Evolutionary conservation across 2,888 invertebrate species (phyloP).

Genomic region (Trichopria drosophilae): DNA sequence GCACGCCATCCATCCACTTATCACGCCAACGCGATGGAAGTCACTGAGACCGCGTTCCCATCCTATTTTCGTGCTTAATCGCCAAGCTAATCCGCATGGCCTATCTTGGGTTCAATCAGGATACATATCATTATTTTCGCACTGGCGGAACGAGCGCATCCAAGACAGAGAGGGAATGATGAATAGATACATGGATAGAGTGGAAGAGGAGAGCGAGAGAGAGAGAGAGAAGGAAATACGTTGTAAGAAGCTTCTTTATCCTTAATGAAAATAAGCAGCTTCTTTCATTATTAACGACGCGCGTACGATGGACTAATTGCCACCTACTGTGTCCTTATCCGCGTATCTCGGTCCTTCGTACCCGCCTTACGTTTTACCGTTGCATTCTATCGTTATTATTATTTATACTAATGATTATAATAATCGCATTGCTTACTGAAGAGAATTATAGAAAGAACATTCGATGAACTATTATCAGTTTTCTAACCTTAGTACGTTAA

Average conservation of each 20-base stretch:
- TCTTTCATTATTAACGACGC: slow-evolving; percentile 40
- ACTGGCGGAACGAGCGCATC: slow-evolving; percentile 15
- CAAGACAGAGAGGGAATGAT: slow-evolving; percentile 29
- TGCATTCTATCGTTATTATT: too few species aligned
- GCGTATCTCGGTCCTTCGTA: too few species aligned
- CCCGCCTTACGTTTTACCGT: too few species aligned
- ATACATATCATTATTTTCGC: slow-evolving; percentile 40
- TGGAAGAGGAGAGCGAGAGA: slow-evolving; percentile 12
- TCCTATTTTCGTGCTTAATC: slow-evolving; percentile 54
- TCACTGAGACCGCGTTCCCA: slow-evolving; percentile 44
- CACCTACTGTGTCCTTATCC: slow-evolving; percentile 28
- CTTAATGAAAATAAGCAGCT: slow-evolving; percentile 29
- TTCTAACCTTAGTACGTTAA: too few species aligned
- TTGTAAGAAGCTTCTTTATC: slow-evolving; percentile 21
- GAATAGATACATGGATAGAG: slow-evolving; percentile 42
- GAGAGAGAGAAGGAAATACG: background rate
- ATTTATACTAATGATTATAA: too few species aligned
- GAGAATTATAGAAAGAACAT: too few species aligned
- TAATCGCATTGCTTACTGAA: too few species aligned
- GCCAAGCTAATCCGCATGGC: slow-evolving; percentile 49
- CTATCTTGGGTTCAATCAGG: slow-evolving; percentile 12
- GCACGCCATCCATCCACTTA: too few species aligned
- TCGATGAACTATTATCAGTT: too few species aligned
- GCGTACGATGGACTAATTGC: slow-evolving; percentile 36
- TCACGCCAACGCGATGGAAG: slow-evolving; percentile 26